Evolutionary conservation across 1,140 invertebrate genomes (phyloP), one percentile per base, ranked within the genome.

Genomic region (Euura saliciscinereae): DNA sequence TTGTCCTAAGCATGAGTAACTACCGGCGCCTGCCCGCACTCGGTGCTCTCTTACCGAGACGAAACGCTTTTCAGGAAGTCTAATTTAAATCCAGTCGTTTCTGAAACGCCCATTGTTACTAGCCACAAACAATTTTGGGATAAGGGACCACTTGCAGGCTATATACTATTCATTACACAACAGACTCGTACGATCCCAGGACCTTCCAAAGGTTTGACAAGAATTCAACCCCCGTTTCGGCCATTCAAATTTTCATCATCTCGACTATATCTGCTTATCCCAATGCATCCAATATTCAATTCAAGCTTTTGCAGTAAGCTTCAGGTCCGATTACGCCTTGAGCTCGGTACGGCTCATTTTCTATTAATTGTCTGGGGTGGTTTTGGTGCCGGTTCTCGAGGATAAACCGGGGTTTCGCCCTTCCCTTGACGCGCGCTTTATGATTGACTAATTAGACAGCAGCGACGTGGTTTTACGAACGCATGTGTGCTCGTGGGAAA

Each of bases 1-100:
- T 85, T 84, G 81, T 83, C 81, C 82, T 85, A 84, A 85, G 78
- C 81, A 78, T 83, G 83, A 85, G 80, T 84, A 85, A 84, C 78
- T 83, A 77, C 81, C 64, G 77, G 78, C 78, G 78, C 79, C 75
- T 75, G 69, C 75, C 72, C 76, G 76, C 28, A 74, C 75, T 77
- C 73, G 71, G 69, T 11, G 10, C 6, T 46, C 68, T 28, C 44
- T 13, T 8, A n/a, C 59, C 64, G 68, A 73, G 51, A 51, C 75
- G 71, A 75, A 28, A 78, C 70, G 73, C 74, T 46, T 78, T 79
- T 79, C 72, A 73, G 73, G 65, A 71, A 65, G 43, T 59, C 51
- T 59, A 8, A 59, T 59, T 59, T 59, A 59, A 59, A 59, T 59
- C 51, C 13, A 59, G 3, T 11, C 51, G 5, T 59, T 59, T 59